Conservation (phyloP, 2,113 vertebrate species). For the Raja brachyura region DNA sequence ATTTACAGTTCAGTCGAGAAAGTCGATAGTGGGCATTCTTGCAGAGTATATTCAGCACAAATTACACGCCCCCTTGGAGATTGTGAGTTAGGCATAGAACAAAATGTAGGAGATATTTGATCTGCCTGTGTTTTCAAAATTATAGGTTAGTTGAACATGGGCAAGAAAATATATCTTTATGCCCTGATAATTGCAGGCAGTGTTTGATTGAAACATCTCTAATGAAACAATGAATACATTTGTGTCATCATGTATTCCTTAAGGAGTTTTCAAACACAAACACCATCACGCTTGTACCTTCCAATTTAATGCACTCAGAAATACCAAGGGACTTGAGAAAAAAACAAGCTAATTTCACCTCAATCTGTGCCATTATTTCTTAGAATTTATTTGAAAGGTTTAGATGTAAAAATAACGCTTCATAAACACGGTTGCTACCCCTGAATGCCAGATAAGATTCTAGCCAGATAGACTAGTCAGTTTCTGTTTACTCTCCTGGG, state of each 20-base stretch:
- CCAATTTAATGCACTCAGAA: background rate
- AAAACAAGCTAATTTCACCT: background rate
- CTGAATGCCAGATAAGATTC: background rate
- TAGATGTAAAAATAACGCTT: background rate
- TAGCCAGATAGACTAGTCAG: background rate
- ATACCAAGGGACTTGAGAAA: background rate
- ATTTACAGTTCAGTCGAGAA: background rate
- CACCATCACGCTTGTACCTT: background rate
- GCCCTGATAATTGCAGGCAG: background rate
- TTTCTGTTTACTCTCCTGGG: background rate
- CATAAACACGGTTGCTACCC: background rate
- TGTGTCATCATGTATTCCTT: background rate
- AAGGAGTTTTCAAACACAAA: background rate
- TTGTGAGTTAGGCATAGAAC: background rate
- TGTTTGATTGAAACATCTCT: background rate
- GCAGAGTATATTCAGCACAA: background rate
- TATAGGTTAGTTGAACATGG: background rate
- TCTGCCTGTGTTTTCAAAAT: background rate
- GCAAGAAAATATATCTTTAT: background rate
- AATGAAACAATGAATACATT: too few relatives aligned
- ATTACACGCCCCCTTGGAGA: background rate
- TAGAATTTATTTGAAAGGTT: background rate
- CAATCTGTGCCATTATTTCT: background rate
- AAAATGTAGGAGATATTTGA: background rate
- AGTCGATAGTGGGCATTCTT: background rate